Evolutionary conservation across 2,113 vertebrate genomes (phyloP).

Genomic region (Gobio gobio): DNA sequence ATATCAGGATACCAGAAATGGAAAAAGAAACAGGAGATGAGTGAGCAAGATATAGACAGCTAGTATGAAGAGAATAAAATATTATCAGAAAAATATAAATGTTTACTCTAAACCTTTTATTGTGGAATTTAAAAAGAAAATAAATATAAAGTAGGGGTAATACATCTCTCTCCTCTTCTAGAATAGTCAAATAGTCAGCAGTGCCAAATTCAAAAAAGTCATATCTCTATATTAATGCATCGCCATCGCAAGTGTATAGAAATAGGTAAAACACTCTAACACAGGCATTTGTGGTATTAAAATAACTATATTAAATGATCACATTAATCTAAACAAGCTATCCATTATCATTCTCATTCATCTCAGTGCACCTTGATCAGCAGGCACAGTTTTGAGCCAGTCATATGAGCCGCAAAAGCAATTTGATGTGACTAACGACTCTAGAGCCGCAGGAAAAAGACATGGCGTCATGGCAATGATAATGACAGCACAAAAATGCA

Average conservation of each 20-base stretch:
- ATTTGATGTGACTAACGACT: neutral
- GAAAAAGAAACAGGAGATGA: constrained; percentile 1
- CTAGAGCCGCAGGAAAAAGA: neutral
- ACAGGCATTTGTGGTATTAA: neutral
- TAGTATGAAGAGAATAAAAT: neutral
- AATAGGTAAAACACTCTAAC: neutral
- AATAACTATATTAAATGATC: neutral
- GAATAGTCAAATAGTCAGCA: neutral
- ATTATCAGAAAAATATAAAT: neutral
- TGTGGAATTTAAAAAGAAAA: neutral
- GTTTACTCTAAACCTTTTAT: neutral
- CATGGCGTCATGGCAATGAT: neutral
- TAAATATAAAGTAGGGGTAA: neutral
- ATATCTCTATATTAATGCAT: neutral
- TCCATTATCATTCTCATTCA: neutral
- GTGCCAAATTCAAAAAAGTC: neutral
- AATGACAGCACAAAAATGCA: neutral
- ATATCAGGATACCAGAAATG: neutral
- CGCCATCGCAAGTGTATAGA: neutral
- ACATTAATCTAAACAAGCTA: neutral
- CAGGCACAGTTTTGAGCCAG: neutral
- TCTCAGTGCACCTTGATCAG: neutral
- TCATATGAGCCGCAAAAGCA: neutral
- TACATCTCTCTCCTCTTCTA: neutral
- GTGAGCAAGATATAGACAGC: neutral